Evolutionary conservation across 2,113 vertebrate genomes (phyloP).

Genomic region (Phodopus roborovskii): DNA sequence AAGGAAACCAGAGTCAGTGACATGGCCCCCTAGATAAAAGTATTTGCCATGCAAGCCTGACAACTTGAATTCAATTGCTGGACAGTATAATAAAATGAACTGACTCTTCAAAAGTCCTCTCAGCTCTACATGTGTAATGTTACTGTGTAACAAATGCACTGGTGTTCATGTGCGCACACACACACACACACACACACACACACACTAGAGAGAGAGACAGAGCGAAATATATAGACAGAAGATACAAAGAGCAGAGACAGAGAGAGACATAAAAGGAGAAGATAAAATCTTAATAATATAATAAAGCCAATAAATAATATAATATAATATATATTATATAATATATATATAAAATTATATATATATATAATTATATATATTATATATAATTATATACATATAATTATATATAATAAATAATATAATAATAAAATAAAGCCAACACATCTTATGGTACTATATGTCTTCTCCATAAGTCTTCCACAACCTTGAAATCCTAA

Average conservation of each 20-base stretch:
- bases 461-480: conserved; percentile 30
- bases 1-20: background rate
- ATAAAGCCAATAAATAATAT: conserved; percentile 31
- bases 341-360: no score
- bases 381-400: no score
- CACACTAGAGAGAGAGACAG: background rate
- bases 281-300: background rate
- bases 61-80: no score
- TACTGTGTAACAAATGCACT: background rate
- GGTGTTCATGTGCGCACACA: background rate
- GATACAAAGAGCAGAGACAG: background rate
- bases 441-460: background rate
- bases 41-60: background rate
- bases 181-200: background rate
- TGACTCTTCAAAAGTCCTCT: background rate
- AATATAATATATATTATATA: no score
- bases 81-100: background rate
- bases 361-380: no score
- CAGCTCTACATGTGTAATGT: background rate
- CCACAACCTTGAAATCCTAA: background rate
- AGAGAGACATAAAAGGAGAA: background rate
- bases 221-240: background rate
- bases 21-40: background rate
- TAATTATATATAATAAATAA: no score
- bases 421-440: conserved; percentile 20